Conservation (phyloP, 1,140 invertebrate genomes). For the Drosophila willistoni region DNA sequence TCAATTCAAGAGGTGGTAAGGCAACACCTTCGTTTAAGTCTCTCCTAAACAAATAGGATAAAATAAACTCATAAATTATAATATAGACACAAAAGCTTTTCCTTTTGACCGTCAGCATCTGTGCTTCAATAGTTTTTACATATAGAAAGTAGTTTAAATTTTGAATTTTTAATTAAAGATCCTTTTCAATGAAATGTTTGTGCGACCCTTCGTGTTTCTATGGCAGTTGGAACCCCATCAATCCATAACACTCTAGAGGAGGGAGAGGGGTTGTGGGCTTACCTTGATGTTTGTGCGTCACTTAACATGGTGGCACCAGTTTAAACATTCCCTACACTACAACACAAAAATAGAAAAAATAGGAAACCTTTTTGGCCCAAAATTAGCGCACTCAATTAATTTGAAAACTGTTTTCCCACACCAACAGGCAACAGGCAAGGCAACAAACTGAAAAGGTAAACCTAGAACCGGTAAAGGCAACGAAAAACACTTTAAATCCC, state of each 20-base stretch:
- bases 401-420: conserved; percentile 58
- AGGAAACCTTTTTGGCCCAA: conserved; percentile 73
- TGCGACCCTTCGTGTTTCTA: no score
- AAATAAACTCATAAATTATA: no score
- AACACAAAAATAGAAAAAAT: not conserved
- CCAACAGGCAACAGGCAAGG: not conserved
- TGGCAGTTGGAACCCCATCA: no score
- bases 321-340: conserved; percentile 19
- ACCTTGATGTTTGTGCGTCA: conserved; percentile 6
- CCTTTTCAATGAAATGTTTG: no score
- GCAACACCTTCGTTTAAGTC: no score
- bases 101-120: no score
- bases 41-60: no score
- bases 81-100: no score
- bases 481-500: conserved; percentile 40
- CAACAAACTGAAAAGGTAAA: conserved; percentile 28
- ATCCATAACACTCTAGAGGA: not conserved
- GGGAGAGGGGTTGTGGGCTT: not conserved
- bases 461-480: conserved; percentile 22
- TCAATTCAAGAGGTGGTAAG: no score
- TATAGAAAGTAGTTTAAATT: no score
- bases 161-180: no score
- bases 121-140: no score
- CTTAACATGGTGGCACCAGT: conserved; percentile 33
- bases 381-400: conserved; percentile 81